Conservation (phyloP, 2,113 vertebrate species). For the Pheucticus melanocephalus region DNA sequence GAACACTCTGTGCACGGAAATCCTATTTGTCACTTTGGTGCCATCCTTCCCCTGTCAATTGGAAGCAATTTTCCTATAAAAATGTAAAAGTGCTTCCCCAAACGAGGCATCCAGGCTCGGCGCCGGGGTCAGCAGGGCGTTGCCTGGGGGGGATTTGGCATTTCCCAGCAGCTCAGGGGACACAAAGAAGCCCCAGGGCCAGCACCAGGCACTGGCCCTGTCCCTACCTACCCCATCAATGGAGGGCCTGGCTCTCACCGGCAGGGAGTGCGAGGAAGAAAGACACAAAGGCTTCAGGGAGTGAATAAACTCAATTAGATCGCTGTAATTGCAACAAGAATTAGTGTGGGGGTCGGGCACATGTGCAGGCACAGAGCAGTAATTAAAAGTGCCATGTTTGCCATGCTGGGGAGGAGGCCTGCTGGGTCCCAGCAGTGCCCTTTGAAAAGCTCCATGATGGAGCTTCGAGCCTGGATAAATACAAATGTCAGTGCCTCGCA, state of each 20-base stretch:
- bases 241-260: slow-evolving; percentile 54
- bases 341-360: slow-evolving; percentile 61
- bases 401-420: slow-evolving; percentile 54
- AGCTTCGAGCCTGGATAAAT: slow-evolving; percentile 57
- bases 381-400: slow-evolving; percentile 66
- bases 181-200: slow-evolving; percentile 1
- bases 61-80: neutral
- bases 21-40: rapidly evolving
- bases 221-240: slow-evolving; percentile 25
- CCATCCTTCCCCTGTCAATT: neutral
- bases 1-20: rapidly evolving
- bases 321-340: slow-evolving; percentile 66
- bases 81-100: neutral
- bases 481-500: slow-evolving; percentile 60
- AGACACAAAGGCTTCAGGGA: slow-evolving; percentile 53
- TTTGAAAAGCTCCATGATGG: slow-evolving; percentile 60
- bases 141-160: neutral
- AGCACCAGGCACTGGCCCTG: neutral
- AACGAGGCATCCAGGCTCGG: neutral
- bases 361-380: slow-evolving; percentile 40
- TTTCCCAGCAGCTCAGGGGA: slow-evolving; percentile 11
- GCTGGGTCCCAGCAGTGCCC: slow-evolving; percentile 59
- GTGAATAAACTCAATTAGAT: slow-evolving; percentile 71
- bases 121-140: neutral
- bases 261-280: slow-evolving; percentile 62